These are phyloP conservation scores for Toxostoma redivivum DNA, from an alignment of 2,113 vertebrate genomes.

Conservation along the genomic window DNA sequence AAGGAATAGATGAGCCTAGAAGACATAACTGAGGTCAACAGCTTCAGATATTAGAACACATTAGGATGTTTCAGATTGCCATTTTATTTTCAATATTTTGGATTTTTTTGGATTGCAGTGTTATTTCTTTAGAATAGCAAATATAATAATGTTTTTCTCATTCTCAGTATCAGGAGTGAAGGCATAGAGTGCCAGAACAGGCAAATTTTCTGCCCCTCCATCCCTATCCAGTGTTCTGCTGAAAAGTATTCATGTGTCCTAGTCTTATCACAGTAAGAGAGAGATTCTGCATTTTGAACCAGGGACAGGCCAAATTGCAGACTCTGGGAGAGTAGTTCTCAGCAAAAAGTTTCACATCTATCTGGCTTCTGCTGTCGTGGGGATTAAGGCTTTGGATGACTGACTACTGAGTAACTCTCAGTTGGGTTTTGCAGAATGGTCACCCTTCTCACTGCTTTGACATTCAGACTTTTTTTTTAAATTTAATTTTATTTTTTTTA, in stretches of 20 bases:
- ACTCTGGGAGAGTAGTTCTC: background rate
- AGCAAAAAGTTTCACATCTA: background rate
- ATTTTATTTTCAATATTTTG: background rate
- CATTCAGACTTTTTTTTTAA: background rate
- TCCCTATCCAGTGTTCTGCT: background rate
- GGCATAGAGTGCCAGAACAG: background rate
- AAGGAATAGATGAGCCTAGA: background rate
- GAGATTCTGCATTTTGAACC: background rate
- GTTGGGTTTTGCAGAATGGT: background rate
- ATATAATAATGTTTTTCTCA: background rate
- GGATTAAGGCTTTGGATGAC: background rate
- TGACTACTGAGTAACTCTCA: background rate
- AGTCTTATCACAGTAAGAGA: background rate
- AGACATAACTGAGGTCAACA: background rate
- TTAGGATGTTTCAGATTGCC: background rate
- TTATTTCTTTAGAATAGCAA: background rate
- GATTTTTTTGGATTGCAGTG: background rate
- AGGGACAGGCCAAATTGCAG: background rate
- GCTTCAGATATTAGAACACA: background rate
- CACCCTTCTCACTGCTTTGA: background rate
- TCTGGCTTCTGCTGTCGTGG: background rate
- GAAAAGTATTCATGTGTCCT: background rate
- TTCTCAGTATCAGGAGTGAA: background rate
- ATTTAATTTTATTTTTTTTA: too few relatives aligned
- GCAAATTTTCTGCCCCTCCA: background rate